Conservation (phyloP, 2,113 vertebrate genomes). For the Oriolus oriolus region DNA sequence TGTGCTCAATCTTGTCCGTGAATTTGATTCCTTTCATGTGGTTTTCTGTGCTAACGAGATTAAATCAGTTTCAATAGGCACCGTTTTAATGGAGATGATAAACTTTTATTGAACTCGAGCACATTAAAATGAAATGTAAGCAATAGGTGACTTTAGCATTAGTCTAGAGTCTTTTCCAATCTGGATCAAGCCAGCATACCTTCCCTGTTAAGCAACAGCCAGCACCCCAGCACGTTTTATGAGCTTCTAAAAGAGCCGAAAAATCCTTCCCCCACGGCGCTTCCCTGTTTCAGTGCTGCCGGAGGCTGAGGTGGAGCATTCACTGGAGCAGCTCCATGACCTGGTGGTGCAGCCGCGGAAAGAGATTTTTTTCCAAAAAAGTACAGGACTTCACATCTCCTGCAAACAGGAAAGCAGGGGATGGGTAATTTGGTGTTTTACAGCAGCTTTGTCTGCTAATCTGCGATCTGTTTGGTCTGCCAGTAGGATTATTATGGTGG, state of each 20-base stretch:
- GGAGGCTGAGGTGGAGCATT: not conserved
- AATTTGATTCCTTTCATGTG: constrained; percentile 75
- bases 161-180: constrained; percentile 67
- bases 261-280: not conserved
- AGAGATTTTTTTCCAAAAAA: no score
- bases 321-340: constrained; percentile 6
- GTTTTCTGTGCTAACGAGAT: constrained; percentile 73
- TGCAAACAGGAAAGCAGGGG: constrained; percentile 63
- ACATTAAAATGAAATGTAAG: constrained; percentile 82
- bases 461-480: constrained; percentile 81
- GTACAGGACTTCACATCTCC: constrained; percentile 55
- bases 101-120: constrained; percentile 81
- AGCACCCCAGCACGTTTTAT: constrained; percentile 60
- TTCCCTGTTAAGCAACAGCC: constrained; percentile 70
- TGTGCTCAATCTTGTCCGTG: constrained; percentile 36
- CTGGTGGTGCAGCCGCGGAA: constrained; percentile 11
- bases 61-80: constrained; percentile 79
- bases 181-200: constrained; percentile 66
- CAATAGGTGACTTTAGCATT: constrained; percentile 76
- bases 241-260: constrained; percentile 58
- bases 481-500: constrained; percentile 80
- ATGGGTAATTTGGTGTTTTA: constrained; percentile 67
- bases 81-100: constrained; percentile 77
- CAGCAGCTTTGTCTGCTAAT: constrained; percentile 72
- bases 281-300: not conserved